Percentiles rank a stretch among this genome's conserved stretches.
Evolutionary conservation across 1,140 invertebrate species (phyloP).

Genomic region (Camponotus pennsylvanicus): DNA sequence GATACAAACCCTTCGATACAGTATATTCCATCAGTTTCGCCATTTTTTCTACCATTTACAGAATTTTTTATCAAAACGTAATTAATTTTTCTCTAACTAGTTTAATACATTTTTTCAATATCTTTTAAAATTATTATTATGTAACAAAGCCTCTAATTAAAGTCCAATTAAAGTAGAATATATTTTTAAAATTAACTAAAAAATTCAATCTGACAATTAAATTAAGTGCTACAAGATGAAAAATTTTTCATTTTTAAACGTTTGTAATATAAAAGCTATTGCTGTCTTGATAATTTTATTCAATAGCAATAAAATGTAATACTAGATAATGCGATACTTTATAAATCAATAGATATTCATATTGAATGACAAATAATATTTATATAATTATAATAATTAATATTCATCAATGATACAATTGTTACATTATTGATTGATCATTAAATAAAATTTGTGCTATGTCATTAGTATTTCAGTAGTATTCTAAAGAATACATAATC

Average conservation of each 20-base stretch:
- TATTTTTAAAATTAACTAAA: not conserved
- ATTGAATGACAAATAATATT: constrained; percentile 13
- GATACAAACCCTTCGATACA: not conserved
- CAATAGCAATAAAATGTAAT: not conserved
- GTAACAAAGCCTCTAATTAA: not conserved
- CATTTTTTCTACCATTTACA: not conserved
- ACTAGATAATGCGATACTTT: not conserved
- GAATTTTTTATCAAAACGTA: constrained; percentile 18
- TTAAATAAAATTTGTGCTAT: constrained; percentile 34
- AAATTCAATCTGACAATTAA: not conserved
- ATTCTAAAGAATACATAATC: not conserved
- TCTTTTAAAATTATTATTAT: not conserved
- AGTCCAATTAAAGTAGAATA: not conserved
- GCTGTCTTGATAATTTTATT: not conserved
- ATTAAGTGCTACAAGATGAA: not conserved
- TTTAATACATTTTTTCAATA: not conserved
- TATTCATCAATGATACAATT: constrained; percentile 37
- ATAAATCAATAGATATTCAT: constrained; percentile 12
- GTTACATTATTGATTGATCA: constrained; percentile 34
- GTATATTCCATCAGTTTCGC: not conserved
- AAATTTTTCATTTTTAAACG: constrained; percentile 10
- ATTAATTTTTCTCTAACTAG: not conserved
- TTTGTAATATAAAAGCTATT: constrained; percentile 17
- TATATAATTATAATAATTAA: constrained; percentile 44
- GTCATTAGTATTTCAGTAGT: constrained; percentile 1